A percentile compares a stretch with the other conserved stretches of the same genome.
These are phyloP conservation scores for Oxyura jamaicensis DNA, from an alignment of 2,113 vertebrate genomes.

Conservation along the genomic window DNA sequence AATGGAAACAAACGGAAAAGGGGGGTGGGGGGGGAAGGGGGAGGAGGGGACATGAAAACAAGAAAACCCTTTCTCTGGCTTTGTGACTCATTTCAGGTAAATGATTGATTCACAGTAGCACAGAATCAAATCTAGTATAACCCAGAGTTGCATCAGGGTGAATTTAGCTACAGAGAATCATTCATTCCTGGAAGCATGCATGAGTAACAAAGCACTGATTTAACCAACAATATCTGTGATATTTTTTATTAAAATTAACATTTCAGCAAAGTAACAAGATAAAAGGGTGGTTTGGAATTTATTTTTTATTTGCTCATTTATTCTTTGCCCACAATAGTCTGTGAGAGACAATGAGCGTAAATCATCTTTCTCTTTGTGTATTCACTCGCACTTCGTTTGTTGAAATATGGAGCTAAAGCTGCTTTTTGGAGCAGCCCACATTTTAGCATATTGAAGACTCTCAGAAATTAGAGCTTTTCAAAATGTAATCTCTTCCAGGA, in stretches of 20 bases:
- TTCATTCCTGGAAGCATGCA: constrained; percentile 1
- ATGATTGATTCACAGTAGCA: constrained; percentile 23
- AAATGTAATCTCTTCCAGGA: constrained; percentile 54
- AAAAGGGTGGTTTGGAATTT: neutral
- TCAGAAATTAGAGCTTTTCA: constrained; percentile 65
- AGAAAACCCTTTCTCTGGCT: neutral
- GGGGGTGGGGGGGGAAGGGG: neutral
- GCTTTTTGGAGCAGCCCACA: constrained; percentile 32
- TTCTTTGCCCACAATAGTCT: neutral
- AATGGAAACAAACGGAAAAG: neutral
- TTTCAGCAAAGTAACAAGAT: constrained; percentile 37
- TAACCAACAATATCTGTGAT: neutral
- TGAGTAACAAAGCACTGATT: neutral
- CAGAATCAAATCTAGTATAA: constrained; percentile 32
- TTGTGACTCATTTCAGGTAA: constrained; percentile 27
- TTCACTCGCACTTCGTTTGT: constrained; percentile 22
- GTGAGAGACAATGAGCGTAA: neutral
- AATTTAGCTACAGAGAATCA: neutral
- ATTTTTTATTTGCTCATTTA: neutral
- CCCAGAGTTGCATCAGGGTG: neutral
- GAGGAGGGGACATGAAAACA: neutral
- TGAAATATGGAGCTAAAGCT: constrained; percentile 33
- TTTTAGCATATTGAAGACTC: constrained; percentile 57
- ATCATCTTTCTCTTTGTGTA: constrained; percentile 36
- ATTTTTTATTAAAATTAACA: constrained; percentile 24